Conservation (phyloP, 2,888 invertebrate genomes). For the Thereva nobilitata region DNA sequence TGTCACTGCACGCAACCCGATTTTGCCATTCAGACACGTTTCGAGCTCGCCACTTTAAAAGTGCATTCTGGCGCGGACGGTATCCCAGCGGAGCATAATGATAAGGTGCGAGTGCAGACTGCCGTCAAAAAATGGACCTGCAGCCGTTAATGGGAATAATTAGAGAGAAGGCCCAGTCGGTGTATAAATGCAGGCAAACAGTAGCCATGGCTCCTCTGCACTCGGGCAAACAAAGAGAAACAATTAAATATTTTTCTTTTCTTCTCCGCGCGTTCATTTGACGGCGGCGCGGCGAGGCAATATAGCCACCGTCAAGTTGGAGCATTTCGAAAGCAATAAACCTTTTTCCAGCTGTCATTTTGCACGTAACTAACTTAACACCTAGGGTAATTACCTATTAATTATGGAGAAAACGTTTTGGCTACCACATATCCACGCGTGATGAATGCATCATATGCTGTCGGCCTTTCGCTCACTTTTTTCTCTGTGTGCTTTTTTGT, state of each 20-base stretch:
- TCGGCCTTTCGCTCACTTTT: no score
- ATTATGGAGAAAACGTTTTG: no score
- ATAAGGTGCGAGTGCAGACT: slow-evolving; percentile 7
- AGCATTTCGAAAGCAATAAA: no score
- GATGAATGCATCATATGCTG: no score
- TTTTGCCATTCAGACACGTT: background rate
- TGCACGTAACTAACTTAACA: slow-evolving; percentile 8
- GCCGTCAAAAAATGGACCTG: background rate
- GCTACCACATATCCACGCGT: no score
- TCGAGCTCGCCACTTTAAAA: background rate
- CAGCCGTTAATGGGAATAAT: slow-evolving; percentile 16
- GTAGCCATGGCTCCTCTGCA: background rate
- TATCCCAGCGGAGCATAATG: background rate
- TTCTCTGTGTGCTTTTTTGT: no score
- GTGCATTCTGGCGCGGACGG: background rate
- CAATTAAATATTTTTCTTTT: no score
- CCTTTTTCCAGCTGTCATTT: background rate
- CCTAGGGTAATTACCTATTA: background rate
- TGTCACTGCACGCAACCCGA: slow-evolving; percentile 4
- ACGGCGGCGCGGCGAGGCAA: no score
- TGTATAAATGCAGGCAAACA: background rate
- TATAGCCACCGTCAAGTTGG: no score
- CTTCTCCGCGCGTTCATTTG: no score
- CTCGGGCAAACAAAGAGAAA: no score
- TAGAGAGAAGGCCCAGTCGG: slow-evolving; percentile 6